Evolutionary conservation across 2,113 vertebrate genomes (phyloP).

Genomic region (Paracanthobrama guichenoti): DNA sequence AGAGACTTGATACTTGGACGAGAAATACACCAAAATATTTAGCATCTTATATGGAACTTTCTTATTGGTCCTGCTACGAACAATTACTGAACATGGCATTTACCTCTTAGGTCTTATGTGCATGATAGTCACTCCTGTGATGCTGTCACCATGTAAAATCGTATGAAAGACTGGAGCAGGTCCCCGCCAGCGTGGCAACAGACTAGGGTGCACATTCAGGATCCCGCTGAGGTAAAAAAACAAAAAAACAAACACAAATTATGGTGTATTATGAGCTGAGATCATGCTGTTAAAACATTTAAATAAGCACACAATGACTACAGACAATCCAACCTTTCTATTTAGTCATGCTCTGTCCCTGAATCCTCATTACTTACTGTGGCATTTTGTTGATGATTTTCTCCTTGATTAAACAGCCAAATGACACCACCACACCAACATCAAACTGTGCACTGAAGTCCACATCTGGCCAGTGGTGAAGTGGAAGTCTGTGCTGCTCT

Average conservation of each 20-base stretch:
- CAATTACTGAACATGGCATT: no score
- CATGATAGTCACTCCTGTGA: constrained; percentile 92
- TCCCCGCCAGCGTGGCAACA: constrained; percentile 91
- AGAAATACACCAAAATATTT: neutral
- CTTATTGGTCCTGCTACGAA: neutral
- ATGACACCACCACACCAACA: constrained; percentile 92
- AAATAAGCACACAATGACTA: neutral
- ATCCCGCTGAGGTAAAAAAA: constrained; percentile 78
- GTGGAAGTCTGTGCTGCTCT: constrained; percentile 71
- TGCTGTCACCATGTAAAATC: constrained; percentile 82
- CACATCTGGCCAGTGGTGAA: constrained; percentile 84
- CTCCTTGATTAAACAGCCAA: constrained; percentile 86
- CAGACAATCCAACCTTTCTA: neutral
- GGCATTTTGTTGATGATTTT: constrained; percentile 91
- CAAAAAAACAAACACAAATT: neutral
- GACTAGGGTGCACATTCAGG: constrained; percentile 93
- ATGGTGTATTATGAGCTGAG: neutral
- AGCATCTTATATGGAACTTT: neutral
- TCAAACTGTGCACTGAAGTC: constrained; percentile 77
- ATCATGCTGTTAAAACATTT: neutral
- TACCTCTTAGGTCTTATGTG: constrained; percentile 89
- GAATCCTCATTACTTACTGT: constrained; percentile 75
- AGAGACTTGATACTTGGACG: neutral
- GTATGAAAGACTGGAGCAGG: constrained; percentile 91
- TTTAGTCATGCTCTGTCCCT: neutral